Evolutionary conservation across 2,113 vertebrate species (phyloP).

Genomic region (Pithys albifrons): DNA sequence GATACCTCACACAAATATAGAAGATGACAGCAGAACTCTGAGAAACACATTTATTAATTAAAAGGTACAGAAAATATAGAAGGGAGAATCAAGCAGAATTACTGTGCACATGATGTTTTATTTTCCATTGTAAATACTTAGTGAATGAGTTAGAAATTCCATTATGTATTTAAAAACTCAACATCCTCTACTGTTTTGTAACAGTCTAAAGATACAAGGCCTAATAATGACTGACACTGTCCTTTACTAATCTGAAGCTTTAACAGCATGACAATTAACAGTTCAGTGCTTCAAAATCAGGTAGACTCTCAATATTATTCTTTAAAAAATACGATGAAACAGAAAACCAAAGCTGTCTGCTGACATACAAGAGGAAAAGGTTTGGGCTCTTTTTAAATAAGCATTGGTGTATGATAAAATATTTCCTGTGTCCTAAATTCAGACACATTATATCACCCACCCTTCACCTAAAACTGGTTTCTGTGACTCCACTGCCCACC

Average conservation of each 20-base stretch:
- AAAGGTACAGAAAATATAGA: not conserved
- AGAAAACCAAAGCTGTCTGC: not conserved
- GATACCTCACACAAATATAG: not conserved
- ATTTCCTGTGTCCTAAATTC: not conserved
- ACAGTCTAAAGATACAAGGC: not conserved
- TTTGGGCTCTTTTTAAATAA: not conserved
- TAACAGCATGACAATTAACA: not conserved
- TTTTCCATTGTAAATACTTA: not conserved
- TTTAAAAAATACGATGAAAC: not conserved
- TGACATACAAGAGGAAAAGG: not conserved
- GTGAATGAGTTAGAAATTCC: not conserved
- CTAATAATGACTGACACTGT: not conserved
- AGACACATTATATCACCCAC: not conserved
- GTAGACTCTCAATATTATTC: not conserved
- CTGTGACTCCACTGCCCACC: not conserved
- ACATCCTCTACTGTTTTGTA: not conserved
- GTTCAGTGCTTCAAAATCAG: not conserved
- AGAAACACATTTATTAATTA: constrained; percentile 20
- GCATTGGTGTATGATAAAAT: not conserved
- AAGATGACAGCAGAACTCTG: not conserved
- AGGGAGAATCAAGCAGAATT: not conserved
- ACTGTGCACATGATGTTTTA: not conserved
- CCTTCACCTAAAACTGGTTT: not conserved
- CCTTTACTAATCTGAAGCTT: not conserved
- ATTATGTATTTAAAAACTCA: not conserved